phyloP scores from a whole-genome alignment of 2,888 invertebrate species.

The Tipula unca region DNA sequence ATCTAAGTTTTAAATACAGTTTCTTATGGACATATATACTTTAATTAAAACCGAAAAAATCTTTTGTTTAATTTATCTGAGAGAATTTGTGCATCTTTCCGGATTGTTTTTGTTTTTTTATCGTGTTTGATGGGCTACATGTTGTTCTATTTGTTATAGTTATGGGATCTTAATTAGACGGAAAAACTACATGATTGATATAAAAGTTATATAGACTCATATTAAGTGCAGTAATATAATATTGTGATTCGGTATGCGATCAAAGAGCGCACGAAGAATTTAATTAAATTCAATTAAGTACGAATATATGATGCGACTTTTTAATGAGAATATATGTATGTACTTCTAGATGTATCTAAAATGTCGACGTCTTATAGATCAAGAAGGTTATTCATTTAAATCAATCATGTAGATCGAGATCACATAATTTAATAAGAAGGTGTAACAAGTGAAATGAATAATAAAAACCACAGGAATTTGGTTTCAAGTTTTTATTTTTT shows the following conservation, averaged over 20 bases:
- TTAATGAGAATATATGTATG: not conserved
- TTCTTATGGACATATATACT: not conserved
- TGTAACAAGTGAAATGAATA: not conserved
- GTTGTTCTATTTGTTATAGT: not conserved
- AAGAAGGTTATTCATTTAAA: slow-evolving; percentile 1
- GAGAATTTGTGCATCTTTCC: not conserved
- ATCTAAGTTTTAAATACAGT: not conserved
- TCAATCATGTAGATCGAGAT: not conserved
- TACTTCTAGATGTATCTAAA: not conserved
- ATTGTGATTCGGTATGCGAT: not conserved
- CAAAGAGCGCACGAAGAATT: not conserved
- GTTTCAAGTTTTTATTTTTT: not conserved
- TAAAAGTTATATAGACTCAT: not conserved
- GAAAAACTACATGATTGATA: not conserved
- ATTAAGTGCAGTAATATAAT: not conserved
- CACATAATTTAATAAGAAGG: not conserved
- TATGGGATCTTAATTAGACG: not conserved
- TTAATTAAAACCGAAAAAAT: not conserved
- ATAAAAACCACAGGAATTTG: not conserved
- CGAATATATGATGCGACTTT: not conserved
- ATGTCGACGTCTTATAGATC: not conserved
- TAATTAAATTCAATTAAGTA: not conserved
- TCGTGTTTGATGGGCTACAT: not conserved
- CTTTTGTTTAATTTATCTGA: not conserved
- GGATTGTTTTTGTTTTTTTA: not conserved